These are phyloP conservation scores for Zaprionus taronus DNA, from an alignment of 1,140 invertebrate species.

Conservation along the genomic window DNA sequence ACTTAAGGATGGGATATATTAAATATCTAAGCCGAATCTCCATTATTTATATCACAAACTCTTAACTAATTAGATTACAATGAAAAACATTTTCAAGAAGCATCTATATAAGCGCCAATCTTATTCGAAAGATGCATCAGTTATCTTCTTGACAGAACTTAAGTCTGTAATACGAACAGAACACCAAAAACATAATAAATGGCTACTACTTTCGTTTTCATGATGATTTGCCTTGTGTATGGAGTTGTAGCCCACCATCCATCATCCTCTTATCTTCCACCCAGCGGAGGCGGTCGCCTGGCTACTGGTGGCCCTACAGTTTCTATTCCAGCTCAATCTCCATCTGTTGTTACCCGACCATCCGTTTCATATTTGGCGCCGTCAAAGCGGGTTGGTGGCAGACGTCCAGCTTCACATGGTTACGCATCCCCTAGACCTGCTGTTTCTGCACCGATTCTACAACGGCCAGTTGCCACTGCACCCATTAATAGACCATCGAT, in stretches of 20 bases:
- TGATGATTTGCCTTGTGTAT: slow-evolving; percentile 25
- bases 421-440: neutral
- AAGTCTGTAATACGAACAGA: too few species aligned
- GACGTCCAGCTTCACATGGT: neutral
- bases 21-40: neutral
- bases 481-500: neutral
- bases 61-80: neutral
- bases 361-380: slow-evolving; percentile 2
- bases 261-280: neutral
- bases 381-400: neutral
- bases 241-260: slow-evolving; percentile 12
- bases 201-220: neutral
- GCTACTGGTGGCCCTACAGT: neutral
- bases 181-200: slow-evolving; percentile 6
- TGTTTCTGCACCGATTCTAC: neutral
- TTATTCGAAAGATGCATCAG: neutral
- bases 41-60: neutral
- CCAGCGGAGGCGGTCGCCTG: neutral
- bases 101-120: neutral
- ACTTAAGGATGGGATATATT: neutral
- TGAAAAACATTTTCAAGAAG: neutral
- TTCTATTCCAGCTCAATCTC: neutral
- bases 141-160: neutral
- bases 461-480: neutral
- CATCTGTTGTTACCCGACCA: neutral